Conservation (phyloP, 2,888 invertebrate genomes). For the Ormyrus labotus region DNA sequence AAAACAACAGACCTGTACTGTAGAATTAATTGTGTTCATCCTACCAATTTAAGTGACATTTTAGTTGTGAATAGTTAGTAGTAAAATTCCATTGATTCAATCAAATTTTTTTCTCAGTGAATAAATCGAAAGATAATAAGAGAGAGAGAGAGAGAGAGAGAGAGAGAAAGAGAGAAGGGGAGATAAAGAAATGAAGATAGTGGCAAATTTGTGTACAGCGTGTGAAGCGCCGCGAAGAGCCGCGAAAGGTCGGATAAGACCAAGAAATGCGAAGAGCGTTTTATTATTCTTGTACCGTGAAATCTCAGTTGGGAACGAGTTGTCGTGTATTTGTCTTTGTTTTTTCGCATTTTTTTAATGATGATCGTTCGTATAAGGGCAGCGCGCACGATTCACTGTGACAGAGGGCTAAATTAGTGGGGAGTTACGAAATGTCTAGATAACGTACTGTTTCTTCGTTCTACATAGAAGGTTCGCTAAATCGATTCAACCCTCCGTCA, state of each 20-base stretch:
- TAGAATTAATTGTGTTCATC: no score
- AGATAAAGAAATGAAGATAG: constrained; percentile 10
- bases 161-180: constrained; percentile 10
- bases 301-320: constrained; percentile 16
- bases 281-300: constrained; percentile 42
- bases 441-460: background rate
- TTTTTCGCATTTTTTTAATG: background rate
- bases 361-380: no score
- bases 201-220: no score
- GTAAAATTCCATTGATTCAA: no score
- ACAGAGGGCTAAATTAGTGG: constrained; percentile 18
- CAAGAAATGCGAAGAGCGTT: constrained; percentile 8
- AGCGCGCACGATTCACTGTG: background rate
- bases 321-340: constrained; percentile 17
- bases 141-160: constrained; percentile 35
- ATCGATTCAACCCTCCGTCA: no score
- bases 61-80: no score
- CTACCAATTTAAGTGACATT: no score
- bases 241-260: constrained; percentile 23
- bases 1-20: no score
- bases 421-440: constrained; percentile 28
- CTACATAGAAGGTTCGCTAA: no score
- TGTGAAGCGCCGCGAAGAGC: background rate
- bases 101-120: background rate
- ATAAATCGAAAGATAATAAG: constrained; percentile 46